phyloP scores from a whole-genome alignment of 2,888 invertebrate genomes.

The Trissonchulus sp. region DNA sequence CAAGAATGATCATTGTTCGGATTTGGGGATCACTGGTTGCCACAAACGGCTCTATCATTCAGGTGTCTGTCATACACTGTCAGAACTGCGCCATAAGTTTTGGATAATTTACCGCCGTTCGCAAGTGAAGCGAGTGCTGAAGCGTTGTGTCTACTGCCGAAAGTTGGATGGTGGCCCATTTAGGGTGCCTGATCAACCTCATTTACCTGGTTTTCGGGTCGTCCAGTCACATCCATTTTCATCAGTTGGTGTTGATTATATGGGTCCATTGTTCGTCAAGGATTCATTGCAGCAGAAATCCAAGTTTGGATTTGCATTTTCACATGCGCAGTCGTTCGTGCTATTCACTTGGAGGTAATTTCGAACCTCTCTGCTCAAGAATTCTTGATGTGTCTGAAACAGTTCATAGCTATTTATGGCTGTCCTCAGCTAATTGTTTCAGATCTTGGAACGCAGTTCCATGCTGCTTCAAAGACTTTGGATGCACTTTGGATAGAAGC shows the following conservation, averaged over 20 bases:
- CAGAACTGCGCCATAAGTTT: background rate
- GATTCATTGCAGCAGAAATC: conserved; percentile 40
- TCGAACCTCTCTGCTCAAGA: conserved; percentile 42
- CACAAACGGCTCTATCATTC: background rate
- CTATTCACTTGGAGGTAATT: conserved; percentile 52
- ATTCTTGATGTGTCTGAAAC: conserved; percentile 46
- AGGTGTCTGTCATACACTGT: background rate
- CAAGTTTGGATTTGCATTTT: conserved; percentile 43
- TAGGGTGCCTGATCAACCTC: background rate
- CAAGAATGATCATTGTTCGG: no score
- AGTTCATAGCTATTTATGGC: conserved; percentile 49
- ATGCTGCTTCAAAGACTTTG: no score
- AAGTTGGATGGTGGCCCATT: background rate
- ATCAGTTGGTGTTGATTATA: conserved; percentile 49
- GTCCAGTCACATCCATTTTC: background rate
- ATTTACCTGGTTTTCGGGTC: background rate
- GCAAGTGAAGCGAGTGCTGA: background rate
- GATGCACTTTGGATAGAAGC: no score
- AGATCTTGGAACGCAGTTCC: conserved; percentile 55
- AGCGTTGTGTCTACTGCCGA: background rate
- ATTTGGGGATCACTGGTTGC: background rate
- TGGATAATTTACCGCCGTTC: background rate
- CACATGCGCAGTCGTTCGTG: no score
- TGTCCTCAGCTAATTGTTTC: conserved; percentile 46
- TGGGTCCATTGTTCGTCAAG: conserved; percentile 50